phyloP scores from a whole-genome alignment of 2,888 invertebrate genomes.

The Pollenia amentaria region DNA sequence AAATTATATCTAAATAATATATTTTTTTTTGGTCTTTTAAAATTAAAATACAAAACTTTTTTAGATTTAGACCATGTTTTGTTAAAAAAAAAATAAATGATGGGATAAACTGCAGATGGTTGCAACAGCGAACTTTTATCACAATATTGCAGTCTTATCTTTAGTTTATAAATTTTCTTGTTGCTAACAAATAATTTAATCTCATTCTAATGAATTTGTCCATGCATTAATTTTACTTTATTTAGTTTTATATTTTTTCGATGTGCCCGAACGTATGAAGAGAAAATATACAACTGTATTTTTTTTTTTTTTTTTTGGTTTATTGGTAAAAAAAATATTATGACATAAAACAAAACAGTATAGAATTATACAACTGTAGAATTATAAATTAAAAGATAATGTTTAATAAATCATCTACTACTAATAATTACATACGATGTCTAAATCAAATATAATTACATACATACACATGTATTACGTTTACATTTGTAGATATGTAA shows the following conservation, averaged over 20 bases:
- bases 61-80: no score
- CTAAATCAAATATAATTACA: background rate
- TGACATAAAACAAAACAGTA: constrained; percentile 9
- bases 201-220: background rate
- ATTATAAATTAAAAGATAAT: constrained; percentile 17
- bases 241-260: background rate
- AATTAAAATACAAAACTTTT: no score
- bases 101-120: background rate
- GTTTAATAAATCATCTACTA: constrained; percentile 23
- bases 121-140: background rate
- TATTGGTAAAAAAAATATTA: constrained; percentile 5
- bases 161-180: background rate
- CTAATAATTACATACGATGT: no score
- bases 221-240: background rate
- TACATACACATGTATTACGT: background rate
- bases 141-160: background rate
- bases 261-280: background rate
- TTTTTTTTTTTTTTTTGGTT: background rate
- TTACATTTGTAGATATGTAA: constrained; percentile 2
- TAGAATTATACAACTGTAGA: constrained; percentile 46
- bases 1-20: no score
- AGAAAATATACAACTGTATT: constrained; percentile 8
- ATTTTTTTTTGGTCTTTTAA: no score
- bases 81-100: no score
- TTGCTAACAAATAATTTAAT: constrained; percentile 15